Evolutionary conservation across 1,140 invertebrate genomes (phyloP), one percentile per base, ranked within the genome.

Genomic region (Heliconius eleuchia): DNA sequence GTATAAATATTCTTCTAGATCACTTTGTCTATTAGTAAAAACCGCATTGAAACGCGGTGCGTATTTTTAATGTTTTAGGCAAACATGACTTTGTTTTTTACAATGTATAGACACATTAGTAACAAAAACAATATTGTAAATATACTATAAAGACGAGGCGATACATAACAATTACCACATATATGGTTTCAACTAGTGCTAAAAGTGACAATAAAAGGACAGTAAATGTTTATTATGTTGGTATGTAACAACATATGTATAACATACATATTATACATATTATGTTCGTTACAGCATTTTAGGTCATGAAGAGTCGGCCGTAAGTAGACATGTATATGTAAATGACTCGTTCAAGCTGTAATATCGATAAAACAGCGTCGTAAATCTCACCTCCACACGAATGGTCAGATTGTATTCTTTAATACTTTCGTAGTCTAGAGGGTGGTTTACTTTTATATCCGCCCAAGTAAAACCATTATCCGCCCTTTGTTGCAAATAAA

Each of bases 401-500:
- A 99, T 98, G 7, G 98, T 99, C 78, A 99, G 95, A 96, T 99
- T 99, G 91, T 99, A 99, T 92, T 99, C 98, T 94, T 98, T 98
- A 91, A 99, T 98, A 85, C 96, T 98, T 92, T 99, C 98, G 91
- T 98, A 99, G 94, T 99, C 98, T 83, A 99, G 94, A 19, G 98
- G 98, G 95, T 99, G 98, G 95, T 99, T 99, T 80, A 99, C 98
- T 96, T 99, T 98, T 93, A 99, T 98, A 89, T 99, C 98, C 16
- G 98, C 98, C 98, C 98, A 99, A 83, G 98, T 98, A 83, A 97
- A 97, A 39, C 97, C 97, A 89, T 98, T 97, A 85, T 99, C 98
- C 57, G 96, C 96, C 88, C 98, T 96, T 95, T 99, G 98, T 96
- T 98, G 98, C 80, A 99, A 96, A 94, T 99, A 99, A 94, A 99